Evolutionary conservation across 2,113 vertebrate species (phyloP).

Genomic region (Indri indri): DNA sequence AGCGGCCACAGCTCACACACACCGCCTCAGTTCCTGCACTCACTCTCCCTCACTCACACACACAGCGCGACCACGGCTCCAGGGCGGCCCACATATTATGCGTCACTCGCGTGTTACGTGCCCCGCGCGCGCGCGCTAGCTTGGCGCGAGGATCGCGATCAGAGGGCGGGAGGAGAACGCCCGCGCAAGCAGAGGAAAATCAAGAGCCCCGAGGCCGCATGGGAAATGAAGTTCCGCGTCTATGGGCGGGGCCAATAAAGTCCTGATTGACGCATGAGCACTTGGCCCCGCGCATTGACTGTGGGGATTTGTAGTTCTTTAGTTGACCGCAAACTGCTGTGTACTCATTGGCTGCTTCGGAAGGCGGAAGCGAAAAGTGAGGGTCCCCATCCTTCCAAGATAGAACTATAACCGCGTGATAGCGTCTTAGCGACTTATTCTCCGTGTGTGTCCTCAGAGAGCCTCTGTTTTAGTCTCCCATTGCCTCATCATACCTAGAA

Average conservation of each 20-base stretch:
- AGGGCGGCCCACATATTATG: constrained; percentile 82
- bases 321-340: not conserved
- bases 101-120: constrained; percentile 79
- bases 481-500: not conserved
- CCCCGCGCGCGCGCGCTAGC: constrained; percentile 30
- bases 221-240: constrained; percentile 70
- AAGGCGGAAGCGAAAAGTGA: constrained; percentile 40
- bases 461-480: not conserved
- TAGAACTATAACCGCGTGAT: rapidly evolving
- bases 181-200: not conserved
- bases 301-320: constrained; percentile 63
- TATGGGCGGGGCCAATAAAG: not conserved
- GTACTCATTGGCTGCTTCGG: not conserved
- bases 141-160: constrained; percentile 27
- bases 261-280: not conserved
- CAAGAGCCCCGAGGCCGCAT: not conserved
- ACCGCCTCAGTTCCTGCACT: constrained; percentile 71
- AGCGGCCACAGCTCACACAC: constrained; percentile 78
- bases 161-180: not conserved
- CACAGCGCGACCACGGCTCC: constrained; percentile 83
- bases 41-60: constrained; percentile 73
- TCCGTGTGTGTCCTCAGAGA: not conserved
- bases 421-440: not conserved
- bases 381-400: not conserved
- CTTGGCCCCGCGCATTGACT: not conserved